Evolutionary conservation across 2,797 vertebrate species (phyloP).

Genomic region (Helostoma temminkii): DNA sequence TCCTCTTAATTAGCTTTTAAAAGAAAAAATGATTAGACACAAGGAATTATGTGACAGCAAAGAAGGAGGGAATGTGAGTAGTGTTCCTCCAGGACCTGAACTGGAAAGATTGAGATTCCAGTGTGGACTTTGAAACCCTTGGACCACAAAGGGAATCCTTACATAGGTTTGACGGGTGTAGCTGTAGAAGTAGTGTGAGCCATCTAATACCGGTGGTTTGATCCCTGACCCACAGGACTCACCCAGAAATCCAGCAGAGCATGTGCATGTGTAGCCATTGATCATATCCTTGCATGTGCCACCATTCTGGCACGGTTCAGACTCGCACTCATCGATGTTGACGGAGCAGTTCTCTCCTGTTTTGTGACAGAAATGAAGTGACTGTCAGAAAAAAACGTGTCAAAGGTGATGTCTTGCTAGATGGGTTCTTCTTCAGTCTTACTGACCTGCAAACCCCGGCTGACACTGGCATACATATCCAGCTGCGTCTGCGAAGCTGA

Average conservation of each 20-base stretch:
- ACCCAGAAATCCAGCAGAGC: slow-evolving; percentile 89
- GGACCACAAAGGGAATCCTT: no score
- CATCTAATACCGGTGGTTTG: no score
- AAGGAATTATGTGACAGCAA: no score
- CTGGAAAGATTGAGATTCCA: no score
- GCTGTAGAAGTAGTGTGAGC: no score
- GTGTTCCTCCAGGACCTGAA: no score
- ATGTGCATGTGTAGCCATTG: slow-evolving; percentile 87
- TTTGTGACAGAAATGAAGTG: neutral
- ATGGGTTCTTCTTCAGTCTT: neutral
- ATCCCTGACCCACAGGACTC: slow-evolving; percentile 20
- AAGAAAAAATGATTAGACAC: no score
- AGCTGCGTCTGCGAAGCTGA: slow-evolving; percentile 86
- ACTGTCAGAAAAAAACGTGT: neutral
- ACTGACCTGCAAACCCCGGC: slow-evolving; percentile 90
- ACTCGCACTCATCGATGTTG: slow-evolving; percentile 90
- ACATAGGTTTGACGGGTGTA: no score
- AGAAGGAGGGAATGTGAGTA: no score
- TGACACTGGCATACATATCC: slow-evolving; percentile 92
- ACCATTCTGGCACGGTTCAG: slow-evolving; percentile 88
- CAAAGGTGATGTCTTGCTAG: neutral
- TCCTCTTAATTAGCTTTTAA: no score
- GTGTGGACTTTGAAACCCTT: no score
- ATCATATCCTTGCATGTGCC: slow-evolving; percentile 87
- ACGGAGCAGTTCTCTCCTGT: slow-evolving; percentile 90